phyloP scores from a whole-genome alignment of 2,113 vertebrate genomes.

The Entomyzon cyanotis region DNA sequence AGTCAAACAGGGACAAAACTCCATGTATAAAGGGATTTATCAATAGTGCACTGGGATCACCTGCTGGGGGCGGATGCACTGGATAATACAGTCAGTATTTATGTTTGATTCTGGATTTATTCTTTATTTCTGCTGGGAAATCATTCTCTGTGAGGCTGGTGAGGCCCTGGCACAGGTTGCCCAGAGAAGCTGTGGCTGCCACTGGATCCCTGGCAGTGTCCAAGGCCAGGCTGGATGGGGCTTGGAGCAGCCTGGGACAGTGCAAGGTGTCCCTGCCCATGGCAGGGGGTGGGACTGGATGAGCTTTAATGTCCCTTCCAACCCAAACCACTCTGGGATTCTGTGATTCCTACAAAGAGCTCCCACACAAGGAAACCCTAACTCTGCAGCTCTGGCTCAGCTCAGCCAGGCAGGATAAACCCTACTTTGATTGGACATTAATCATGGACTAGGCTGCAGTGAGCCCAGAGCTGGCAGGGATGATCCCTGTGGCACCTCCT shows the following conservation, averaged over 20 bases:
- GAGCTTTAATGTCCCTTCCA: background rate
- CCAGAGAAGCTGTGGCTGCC: background rate
- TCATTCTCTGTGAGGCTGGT: background rate
- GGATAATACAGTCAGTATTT: background rate
- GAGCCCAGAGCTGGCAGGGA: background rate
- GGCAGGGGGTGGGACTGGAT: background rate
- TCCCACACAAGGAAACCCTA: background rate
- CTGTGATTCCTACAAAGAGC: background rate
- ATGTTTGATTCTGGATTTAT: background rate
- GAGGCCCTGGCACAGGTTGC: accelerated
- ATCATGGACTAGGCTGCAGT: accelerated
- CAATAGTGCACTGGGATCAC: background rate
- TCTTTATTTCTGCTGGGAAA: background rate
- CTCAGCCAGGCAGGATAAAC: background rate
- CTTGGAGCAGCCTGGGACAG: accelerated
- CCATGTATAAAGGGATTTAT: background rate
- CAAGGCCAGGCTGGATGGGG: accelerated
- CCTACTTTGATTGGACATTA: background rate
- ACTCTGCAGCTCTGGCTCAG: background rate
- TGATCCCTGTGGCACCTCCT: accelerated
- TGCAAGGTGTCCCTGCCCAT: background rate
- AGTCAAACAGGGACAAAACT: background rate
- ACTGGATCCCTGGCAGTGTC: background rate
- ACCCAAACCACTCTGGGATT: background rate
- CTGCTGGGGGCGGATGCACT: background rate